These are phyloP conservation scores for Liposcelis brunnea DNA, from an alignment of 2,888 invertebrate species.

Conservation along the genomic window DNA sequence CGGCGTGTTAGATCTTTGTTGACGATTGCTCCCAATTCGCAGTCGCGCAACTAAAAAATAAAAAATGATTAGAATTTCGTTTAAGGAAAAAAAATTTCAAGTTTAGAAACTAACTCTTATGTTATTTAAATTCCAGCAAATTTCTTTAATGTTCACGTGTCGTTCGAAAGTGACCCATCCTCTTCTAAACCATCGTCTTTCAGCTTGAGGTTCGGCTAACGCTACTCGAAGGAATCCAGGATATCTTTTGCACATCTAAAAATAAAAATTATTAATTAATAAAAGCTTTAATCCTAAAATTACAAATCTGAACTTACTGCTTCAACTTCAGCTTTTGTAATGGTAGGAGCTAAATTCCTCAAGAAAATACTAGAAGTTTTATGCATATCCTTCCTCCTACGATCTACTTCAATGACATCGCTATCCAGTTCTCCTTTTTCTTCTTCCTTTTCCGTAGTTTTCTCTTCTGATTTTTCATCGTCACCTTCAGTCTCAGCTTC, in stretches of 20 bases:
- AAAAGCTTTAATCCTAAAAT: too few relatives aligned
- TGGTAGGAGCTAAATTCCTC: slow-evolving; percentile 85
- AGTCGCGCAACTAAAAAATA: slow-evolving; percentile 56
- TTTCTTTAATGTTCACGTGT: slow-evolving; percentile 96
- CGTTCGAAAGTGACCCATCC: slow-evolving; percentile 98
- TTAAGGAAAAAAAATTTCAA: too few relatives aligned
- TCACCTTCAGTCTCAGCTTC: slow-evolving; percentile 23
- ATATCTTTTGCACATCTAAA: slow-evolving; percentile 70
- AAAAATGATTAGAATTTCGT: slow-evolving; percentile 9
- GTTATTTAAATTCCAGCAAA: slow-evolving; percentile 96
- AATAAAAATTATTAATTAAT: slow-evolving; percentile 13
- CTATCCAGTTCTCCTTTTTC: slow-evolving; percentile 23
- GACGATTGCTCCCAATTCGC: slow-evolving; percentile 87
- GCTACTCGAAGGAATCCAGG: slow-evolving; percentile 90
- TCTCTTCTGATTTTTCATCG: slow-evolving; percentile 14
- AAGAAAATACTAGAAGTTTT: slow-evolving; percentile 95
- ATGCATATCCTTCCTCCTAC: slow-evolving; percentile 56
- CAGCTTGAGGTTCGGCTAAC: slow-evolving; percentile 91
- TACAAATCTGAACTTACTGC: slow-evolving; percentile 41
- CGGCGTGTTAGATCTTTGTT: slow-evolving; percentile 91
- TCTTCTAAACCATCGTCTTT: slow-evolving; percentile 86
- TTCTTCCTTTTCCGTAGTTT: slow-evolving; percentile 20
- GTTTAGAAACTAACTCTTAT: slow-evolving; percentile 45
- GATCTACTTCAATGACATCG: slow-evolving; percentile 16
- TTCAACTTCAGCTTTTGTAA: slow-evolving; percentile 94